phyloP scores from a whole-genome alignment of 2,797 vertebrate species.

The Pseudopleuronectes americanus region DNA sequence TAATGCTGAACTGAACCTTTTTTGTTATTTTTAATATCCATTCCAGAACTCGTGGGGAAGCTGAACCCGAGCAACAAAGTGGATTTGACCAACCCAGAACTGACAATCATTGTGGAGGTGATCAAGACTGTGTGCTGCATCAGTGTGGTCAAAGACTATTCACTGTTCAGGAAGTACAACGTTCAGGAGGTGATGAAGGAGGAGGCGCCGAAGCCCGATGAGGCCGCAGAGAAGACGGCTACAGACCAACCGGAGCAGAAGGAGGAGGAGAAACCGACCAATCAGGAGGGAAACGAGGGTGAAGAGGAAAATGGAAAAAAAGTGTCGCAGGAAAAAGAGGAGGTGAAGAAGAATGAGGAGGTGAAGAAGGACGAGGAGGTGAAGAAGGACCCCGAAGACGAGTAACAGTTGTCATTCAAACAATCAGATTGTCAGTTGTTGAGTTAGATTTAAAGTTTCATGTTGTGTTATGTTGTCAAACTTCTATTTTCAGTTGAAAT shows the following conservation, averaged over 20 bases:
- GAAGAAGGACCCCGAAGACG: constrained; percentile 9
- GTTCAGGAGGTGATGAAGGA: constrained; percentile 93
- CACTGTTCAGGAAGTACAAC: constrained; percentile 93
- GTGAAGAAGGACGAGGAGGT: too few relatives aligned
- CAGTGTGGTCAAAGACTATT: constrained; percentile 93
- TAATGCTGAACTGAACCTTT: background rate
- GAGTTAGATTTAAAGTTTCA: background rate
- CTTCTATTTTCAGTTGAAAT: constrained; percentile 21
- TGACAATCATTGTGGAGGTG: constrained; percentile 94
- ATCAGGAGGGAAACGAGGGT: constrained; percentile 31
- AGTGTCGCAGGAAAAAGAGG: constrained; percentile 4
- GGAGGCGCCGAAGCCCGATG: constrained; percentile 57
- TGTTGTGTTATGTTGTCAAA: constrained; percentile 19
- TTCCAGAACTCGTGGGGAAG: constrained; percentile 88
- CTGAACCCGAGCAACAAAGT: constrained; percentile 96
- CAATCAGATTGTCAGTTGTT: background rate
- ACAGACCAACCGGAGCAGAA: background rate
- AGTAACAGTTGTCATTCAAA: constrained; percentile 20
- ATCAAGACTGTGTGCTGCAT: constrained; percentile 94
- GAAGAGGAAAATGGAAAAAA: constrained; percentile 27
- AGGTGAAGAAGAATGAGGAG: background rate
- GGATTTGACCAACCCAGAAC: constrained; percentile 91
- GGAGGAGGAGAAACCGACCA: background rate
- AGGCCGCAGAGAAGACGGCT: constrained; percentile 8
- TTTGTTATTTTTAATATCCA: background rate